Percentiles rank a stretch among this genome's conserved stretches.
Evolutionary conservation across 2,888 invertebrate species (phyloP).

Genomic region (Antitype chi): DNA sequence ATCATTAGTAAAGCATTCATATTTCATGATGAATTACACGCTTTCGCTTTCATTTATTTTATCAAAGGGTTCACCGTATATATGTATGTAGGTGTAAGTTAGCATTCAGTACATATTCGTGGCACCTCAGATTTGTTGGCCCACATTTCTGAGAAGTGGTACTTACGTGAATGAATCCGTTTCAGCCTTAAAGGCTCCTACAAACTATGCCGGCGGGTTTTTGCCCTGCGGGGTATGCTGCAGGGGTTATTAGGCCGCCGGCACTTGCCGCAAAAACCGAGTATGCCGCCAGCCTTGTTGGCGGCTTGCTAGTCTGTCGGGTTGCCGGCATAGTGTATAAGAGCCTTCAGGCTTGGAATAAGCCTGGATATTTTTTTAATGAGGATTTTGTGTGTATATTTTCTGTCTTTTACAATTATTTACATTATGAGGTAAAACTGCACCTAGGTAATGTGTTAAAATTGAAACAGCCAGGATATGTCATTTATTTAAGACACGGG

Average conservation of each 20-base stretch:
- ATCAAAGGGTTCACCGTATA: constrained; percentile 20
- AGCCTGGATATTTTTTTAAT: too few relatives aligned
- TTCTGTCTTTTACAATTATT: not conserved
- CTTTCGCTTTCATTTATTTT: constrained; percentile 41
- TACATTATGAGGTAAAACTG: not conserved
- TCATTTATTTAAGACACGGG: not conserved
- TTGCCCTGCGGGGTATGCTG: too few relatives aligned
- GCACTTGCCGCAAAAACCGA: too few relatives aligned
- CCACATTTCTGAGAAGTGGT: constrained; percentile 2
- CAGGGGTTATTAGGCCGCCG: too few relatives aligned
- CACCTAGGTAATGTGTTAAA: not conserved
- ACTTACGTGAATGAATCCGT: not conserved
- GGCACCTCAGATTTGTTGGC: not conserved
- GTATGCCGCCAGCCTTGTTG: too few relatives aligned
- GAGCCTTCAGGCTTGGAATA: too few relatives aligned
- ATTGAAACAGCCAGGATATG: not conserved
- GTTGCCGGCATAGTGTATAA: too few relatives aligned
- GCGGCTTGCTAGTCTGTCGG: too few relatives aligned
- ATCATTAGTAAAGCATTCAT: constrained; percentile 54
- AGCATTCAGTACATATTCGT: not conserved
- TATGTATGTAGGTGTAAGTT: not conserved
- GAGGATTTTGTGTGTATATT: too few relatives aligned
- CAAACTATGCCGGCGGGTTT: too few relatives aligned
- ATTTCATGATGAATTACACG: constrained; percentile 37
- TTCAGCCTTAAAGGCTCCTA: too few relatives aligned